Evolutionary conservation across 2,888 invertebrate species (phyloP).

Genomic region (Torymus aiolomorphi): DNA sequence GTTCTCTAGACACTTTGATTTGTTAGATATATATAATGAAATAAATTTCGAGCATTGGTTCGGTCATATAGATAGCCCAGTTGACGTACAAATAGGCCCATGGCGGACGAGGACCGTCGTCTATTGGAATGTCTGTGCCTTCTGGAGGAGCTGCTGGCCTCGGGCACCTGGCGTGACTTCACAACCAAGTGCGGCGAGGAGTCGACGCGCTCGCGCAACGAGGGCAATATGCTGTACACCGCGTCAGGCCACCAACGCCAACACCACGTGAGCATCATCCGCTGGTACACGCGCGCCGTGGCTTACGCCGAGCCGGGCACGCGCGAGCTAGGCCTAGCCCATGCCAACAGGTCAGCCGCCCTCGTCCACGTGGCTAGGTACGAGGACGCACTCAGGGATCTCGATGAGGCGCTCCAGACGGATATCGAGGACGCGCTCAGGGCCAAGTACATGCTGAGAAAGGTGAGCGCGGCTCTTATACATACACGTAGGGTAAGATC

Average conservation of each 20-base stretch:
- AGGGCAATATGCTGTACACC: slow-evolving; percentile 32
- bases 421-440: neutral
- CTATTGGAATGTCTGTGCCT: neutral
- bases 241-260: neutral
- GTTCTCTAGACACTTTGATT: too few species aligned
- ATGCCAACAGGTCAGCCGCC: slow-evolving; percentile 47
- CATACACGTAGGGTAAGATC: too few species aligned
- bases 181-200: slow-evolving; percentile 15
- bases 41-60: too few species aligned
- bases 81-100: neutral
- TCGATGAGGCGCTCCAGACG: slow-evolving; percentile 27
- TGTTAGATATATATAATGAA: too few species aligned
- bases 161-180: neutral
- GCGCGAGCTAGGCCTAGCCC: slow-evolving; percentile 37
- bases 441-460: slow-evolving; percentile 35
- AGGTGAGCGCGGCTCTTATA: slow-evolving; percentile 17
- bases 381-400: slow-evolving; percentile 12
- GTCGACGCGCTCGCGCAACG: slow-evolving; percentile 6
- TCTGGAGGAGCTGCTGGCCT: neutral
- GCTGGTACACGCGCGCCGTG: slow-evolving; percentile 22
- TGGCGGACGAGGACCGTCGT: slow-evolving; percentile 9
- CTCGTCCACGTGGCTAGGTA: slow-evolving; percentile 34
- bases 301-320: slow-evolving; percentile 25
- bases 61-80: too few species aligned
- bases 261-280: slow-evolving; percentile 34